Evolutionary conservation across 2,113 vertebrate species (phyloP), one percentile per base, ranked within the genome.

Genomic region (Ochotona princeps): DNA sequence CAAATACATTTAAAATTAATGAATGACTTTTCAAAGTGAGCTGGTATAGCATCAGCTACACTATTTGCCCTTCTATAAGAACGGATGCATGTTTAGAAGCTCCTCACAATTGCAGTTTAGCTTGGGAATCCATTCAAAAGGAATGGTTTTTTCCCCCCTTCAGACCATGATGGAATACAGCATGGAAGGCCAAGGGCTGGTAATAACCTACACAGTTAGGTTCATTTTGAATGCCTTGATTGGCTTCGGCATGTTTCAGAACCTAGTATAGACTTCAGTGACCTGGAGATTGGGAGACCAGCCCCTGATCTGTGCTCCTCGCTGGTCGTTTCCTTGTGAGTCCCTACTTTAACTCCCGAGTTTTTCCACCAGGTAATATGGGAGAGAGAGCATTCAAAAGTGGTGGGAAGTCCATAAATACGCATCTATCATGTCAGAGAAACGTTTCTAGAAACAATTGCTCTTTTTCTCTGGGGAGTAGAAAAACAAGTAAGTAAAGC

Each of bases 1-100:
- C 83, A 96, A 85, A 61, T 92, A 94, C 91, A 87, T 96, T 83
- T 89, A 87, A 97, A 85, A 94, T 89, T 93, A 69, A 60, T 91
- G 35, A 73, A 93, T 83, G 94, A 82, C 87, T 94, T 75, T 92
- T 96, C 97, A 96, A 95, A 82, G 66, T 63, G 82, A 63, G 76
- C n/a, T 26, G 73, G 93, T 51, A 2, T 75, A 86, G 81, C 92
- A 95, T 89, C 86, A 70, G 94, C 96, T 95, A 79, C 89, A 95
- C 96, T 95, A 79, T 90, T 25, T 93, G 95, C 88, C 90, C 76
- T 95, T 70, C 11, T 54, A 28, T 67, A 93, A 90, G 47, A 83
- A 79, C 44, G 89, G 97, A 90, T 93, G 49, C 94, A 90, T 96
- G 90, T 91, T 89, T 97, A 94, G 38, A 60, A 86, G 38, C 14